Evolutionary conservation across 1,140 invertebrate genomes (phyloP).

Genomic region (Drosophila carrolli): DNA sequence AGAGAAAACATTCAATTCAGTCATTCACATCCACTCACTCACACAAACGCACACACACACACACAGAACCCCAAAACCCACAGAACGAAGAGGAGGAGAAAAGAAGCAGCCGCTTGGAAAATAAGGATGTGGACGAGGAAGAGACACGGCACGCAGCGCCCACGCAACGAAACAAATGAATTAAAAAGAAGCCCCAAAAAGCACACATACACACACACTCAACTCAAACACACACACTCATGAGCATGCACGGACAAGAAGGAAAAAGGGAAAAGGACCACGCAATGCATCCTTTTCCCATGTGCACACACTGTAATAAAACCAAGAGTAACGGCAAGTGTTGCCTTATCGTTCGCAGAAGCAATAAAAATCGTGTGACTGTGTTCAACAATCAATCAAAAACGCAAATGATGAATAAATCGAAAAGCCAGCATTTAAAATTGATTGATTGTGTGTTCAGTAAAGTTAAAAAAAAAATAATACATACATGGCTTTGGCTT

Average conservation of each 20-base stretch:
- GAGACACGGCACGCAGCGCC: background rate
- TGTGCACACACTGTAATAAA: constrained; percentile 32
- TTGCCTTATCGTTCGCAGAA: constrained; percentile 37
- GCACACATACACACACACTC: background rate
- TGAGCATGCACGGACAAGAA: constrained; percentile 1
- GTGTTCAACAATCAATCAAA: constrained; percentile 47
- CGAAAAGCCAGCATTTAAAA: constrained; percentile 14
- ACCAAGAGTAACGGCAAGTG: constrained; percentile 26
- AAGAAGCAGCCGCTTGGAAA: constrained; percentile 1
- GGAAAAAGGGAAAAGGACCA: background rate
- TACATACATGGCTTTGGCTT: constrained; percentile 21
- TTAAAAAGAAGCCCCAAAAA: constrained; percentile 8
- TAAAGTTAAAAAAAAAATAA: background rate
- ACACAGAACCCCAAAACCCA: constrained; percentile 4
- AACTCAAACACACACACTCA: constrained; percentile 8
- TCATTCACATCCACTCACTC: constrained; percentile 11
- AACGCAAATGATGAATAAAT: constrained; percentile 11
- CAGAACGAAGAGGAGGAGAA: constrained; percentile 8
- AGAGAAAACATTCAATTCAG: constrained; percentile 7
- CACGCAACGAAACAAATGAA: constrained; percentile 11
- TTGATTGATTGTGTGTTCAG: constrained; percentile 32
- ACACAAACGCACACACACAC: constrained; percentile 4
- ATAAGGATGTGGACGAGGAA: constrained; percentile 9
- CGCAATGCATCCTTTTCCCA: constrained; percentile 1
- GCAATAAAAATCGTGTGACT: constrained; percentile 33